Percentiles rank a stretch among this genome's conserved stretches.
Conservation (phyloP, 2,797 vertebrate species). For the Cossypha polioptera region DNA sequence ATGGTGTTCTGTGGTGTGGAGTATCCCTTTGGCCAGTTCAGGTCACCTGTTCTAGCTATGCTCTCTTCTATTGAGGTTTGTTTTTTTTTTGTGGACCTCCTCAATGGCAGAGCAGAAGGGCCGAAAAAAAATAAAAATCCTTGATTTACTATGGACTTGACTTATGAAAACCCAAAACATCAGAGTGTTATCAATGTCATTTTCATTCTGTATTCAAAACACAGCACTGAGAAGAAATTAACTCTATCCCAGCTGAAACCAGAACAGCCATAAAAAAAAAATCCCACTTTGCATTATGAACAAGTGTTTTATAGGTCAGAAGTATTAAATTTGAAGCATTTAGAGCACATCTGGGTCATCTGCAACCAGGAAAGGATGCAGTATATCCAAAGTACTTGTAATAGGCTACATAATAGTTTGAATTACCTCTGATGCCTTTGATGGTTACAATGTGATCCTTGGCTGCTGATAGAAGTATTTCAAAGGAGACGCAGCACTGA, state of each 20-base stretch:
- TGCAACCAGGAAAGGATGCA: neutral
- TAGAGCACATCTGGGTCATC: neutral
- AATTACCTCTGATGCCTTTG: neutral
- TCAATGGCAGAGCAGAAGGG: neutral
- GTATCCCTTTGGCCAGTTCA: neutral
- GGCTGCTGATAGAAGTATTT: constrained; percentile 25
- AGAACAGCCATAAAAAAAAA: neutral
- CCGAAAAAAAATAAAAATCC: neutral
- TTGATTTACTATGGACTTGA: fast-evolving
- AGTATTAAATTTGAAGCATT: neutral
- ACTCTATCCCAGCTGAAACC: neutral
- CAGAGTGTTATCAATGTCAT: neutral
- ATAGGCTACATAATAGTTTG: neutral
- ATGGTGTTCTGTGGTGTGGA: too few species aligned
- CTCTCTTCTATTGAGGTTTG: neutral
- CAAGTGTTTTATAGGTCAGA: neutral
- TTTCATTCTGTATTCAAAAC: neutral
- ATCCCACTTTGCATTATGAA: neutral
- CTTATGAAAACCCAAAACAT: neutral
- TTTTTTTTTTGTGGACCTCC: neutral
- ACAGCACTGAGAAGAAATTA: neutral
- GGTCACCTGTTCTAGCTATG: neutral
- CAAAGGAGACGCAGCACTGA: neutral
- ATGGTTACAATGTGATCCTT: neutral
- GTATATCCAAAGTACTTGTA: neutral